A percentile compares a stretch with the other conserved stretches of the same genome.
Conservation (phyloP, 2,888 invertebrate genomes). For the Eupelmus urozonus region DNA sequence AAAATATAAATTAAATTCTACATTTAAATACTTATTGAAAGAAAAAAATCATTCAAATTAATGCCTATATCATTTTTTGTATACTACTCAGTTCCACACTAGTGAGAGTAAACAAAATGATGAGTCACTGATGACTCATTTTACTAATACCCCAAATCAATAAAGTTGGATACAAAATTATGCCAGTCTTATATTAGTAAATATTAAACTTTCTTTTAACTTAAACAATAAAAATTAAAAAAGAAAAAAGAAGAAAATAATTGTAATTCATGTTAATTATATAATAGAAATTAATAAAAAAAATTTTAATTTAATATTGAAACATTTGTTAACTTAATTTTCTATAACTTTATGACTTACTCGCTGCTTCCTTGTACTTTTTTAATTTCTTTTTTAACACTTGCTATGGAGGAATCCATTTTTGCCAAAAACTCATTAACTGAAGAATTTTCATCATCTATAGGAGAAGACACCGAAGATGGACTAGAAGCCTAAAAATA, state of each 20-base stretch:
- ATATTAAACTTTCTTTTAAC: no score
- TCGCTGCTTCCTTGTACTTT: conserved; percentile 88
- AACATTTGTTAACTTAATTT: neutral
- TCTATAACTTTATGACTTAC: conserved; percentile 81
- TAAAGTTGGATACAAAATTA: conserved; percentile 14
- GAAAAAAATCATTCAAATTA: neutral
- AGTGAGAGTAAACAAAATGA: neutral
- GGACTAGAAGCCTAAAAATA: conserved; percentile 67
- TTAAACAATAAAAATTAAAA: no score
- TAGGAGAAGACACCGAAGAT: conserved; percentile 70
- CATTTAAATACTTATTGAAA: neutral
- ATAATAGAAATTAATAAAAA: no score
- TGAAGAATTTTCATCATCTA: conserved; percentile 86
- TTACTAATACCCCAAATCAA: conserved; percentile 16
- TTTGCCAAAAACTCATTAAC: conserved; percentile 89
- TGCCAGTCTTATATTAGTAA: no score
- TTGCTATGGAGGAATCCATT: conserved; percentile 90
- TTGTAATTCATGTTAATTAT: no score
- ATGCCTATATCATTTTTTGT: neutral
- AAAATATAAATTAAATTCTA: neutral
- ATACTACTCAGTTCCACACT: neutral
- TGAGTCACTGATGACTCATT: conserved; percentile 22
- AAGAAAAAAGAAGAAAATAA: no score
- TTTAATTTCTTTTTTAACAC: conserved; percentile 89
- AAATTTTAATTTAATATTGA: no score